phyloP scores from a whole-genome alignment of 2,888 invertebrate genomes.

The Dorcus parallelipipedus region DNA sequence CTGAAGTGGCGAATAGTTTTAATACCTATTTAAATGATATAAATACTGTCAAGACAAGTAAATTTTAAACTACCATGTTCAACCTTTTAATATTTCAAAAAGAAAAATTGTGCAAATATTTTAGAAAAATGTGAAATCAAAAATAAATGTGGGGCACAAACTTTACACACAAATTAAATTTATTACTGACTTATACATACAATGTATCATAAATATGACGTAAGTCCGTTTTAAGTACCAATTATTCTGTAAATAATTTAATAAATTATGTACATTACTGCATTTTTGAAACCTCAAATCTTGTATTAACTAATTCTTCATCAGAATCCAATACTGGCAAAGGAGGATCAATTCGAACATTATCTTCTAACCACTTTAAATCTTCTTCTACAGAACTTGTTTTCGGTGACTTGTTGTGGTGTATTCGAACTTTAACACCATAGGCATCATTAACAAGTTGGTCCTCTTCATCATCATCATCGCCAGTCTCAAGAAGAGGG shows the following conservation, averaged over 20 bases:
- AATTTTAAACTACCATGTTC: no score
- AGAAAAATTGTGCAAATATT: no score
- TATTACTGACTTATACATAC: no score
- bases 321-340: slow-evolving; percentile 70
- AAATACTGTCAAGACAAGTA: no score
- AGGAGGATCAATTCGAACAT: slow-evolving; percentile 75
- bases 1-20: no score
- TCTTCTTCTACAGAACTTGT: slow-evolving; percentile 67
- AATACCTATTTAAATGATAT: no score
- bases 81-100: no score
- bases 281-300: slow-evolving; percentile 88
- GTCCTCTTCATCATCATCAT: slow-evolving; percentile 77
- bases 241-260: neutral
- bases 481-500: slow-evolving; percentile 81
- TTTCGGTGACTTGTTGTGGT: slow-evolving; percentile 42
- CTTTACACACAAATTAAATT: no score
- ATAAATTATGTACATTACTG: slow-evolving; percentile 52
- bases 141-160: no score
- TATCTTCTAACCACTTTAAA: slow-evolving; percentile 90
- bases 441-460: slow-evolving; percentile 84
- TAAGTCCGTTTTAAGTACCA: no score
- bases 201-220: no score
- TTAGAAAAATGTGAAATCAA: no score
- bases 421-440: slow-evolving; percentile 71
- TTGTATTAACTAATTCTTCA: slow-evolving; percentile 80